phyloP scores from a whole-genome alignment of 2,797 vertebrate genomes.

The Threskiornis aethiopicus region DNA sequence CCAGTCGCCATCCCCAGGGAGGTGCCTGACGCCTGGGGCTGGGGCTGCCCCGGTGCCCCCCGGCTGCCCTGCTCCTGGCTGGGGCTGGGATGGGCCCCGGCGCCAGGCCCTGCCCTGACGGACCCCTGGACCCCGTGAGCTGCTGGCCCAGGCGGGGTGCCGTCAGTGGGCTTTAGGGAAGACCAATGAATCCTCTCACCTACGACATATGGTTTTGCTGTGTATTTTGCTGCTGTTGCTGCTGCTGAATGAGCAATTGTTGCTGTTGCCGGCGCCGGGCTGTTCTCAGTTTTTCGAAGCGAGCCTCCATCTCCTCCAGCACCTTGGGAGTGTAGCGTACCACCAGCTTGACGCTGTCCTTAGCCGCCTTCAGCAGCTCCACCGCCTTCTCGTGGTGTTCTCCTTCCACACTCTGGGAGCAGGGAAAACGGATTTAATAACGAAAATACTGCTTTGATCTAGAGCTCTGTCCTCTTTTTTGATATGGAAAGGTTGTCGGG shows the following conservation, averaged over 20 bases:
- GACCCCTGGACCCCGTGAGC: background rate
- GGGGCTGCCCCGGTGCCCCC: background rate
- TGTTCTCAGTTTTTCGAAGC: conserved; percentile 95
- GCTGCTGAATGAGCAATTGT: conserved; percentile 92
- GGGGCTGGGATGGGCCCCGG: background rate
- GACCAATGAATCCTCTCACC: conserved; percentile 90
- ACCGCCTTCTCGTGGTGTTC: conserved; percentile 98
- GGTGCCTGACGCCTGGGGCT: too few relatives aligned
- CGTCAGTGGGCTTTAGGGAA: background rate
- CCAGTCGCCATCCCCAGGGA: background rate
- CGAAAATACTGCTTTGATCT: background rate
- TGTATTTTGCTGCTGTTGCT: conserved; percentile 87
- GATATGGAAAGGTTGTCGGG: background rate
- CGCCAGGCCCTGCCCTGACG: background rate
- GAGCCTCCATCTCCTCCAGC: conserved; percentile 98
- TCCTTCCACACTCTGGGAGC: conserved; percentile 92
- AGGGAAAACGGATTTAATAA: background rate
- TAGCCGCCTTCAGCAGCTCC: conserved; percentile 94
- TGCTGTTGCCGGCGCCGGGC: conserved; percentile 96
- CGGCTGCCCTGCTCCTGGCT: background rate
- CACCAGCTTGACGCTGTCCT: conserved; percentile 96
- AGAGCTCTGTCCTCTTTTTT: background rate
- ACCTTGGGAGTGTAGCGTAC: conserved; percentile 98
- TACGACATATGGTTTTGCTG: conserved; percentile 99
- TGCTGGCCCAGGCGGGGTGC: background rate